A percentile compares a stretch with the other conserved stretches of the same genome.
Evolutionary conservation across 2,113 vertebrate genomes (phyloP).

Genomic region (Dinomys branickii): DNA sequence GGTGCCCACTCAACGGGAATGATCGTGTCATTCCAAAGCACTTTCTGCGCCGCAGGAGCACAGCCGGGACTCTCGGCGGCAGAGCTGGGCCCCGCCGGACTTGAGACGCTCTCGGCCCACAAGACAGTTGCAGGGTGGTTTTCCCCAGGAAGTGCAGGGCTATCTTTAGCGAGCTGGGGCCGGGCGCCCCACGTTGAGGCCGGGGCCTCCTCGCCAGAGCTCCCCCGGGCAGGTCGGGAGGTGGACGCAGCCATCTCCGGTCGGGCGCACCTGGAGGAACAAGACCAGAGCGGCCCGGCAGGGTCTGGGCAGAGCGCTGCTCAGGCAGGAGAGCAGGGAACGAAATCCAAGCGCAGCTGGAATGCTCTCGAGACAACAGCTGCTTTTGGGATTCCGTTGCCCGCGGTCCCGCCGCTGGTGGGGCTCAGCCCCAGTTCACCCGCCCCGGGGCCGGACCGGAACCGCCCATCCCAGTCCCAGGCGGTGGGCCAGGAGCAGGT

Average conservation of each 20-base stretch:
- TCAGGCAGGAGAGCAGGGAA: conserved; percentile 86
- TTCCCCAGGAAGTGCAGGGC: conserved; percentile 79
- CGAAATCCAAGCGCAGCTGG: conserved; percentile 92
- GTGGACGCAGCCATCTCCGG: neutral
- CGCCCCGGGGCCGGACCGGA: conserved; percentile 12
- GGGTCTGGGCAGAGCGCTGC: conserved; percentile 67
- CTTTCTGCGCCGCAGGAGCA: conserved; percentile 74
- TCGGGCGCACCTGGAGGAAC: conserved; percentile 3
- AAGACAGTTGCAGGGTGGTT: conserved; percentile 48
- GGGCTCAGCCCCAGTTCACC: conserved; percentile 42
- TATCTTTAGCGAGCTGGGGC: conserved; percentile 74
- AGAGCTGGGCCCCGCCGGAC: neutral
- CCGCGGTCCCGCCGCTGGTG: conserved; percentile 77
- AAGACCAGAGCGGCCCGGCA: neutral
- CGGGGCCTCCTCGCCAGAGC: neutral
- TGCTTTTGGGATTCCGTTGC: conserved; percentile 94
- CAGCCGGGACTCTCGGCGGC: neutral
- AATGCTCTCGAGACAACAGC: conserved; percentile 86
- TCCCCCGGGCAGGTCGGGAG: neutral
- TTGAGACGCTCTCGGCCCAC: neutral
- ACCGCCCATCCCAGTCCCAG: neutral
- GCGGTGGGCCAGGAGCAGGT: neutral
- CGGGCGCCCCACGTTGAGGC: neutral
- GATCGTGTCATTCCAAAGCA: conserved; percentile 99
- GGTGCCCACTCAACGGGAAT: conserved; percentile 96